phyloP scores from a whole-genome alignment of 2,888 invertebrate genomes.

The Geophilus truncorum region DNA sequence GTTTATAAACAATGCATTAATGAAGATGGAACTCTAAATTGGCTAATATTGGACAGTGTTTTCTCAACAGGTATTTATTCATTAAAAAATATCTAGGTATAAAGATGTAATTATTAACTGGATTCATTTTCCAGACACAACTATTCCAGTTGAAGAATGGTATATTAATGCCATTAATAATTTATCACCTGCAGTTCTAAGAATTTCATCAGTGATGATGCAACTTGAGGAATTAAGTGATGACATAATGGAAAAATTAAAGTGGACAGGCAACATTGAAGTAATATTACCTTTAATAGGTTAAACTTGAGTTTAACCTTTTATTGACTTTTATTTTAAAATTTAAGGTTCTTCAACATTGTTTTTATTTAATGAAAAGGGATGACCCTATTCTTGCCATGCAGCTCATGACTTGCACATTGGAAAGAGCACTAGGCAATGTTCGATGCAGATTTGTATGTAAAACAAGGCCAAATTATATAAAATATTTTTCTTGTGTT shows the following conservation, averaged over 20 bases:
- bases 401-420: neutral
- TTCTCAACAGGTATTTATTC: neutral
- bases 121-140: neutral
- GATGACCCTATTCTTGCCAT: neutral
- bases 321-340: neutral
- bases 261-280: neutral
- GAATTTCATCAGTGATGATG: neutral
- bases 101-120: neutral
- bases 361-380: neutral
- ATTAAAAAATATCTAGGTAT: neutral
- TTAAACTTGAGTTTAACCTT: neutral
- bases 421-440: neutral
- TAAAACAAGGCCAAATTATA: neutral
- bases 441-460: neutral
- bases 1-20: neutral
- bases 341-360: neutral
- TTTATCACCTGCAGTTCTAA: neutral
- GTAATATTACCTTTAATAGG: neutral
- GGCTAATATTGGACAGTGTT: neutral
- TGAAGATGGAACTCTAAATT: neutral
- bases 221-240: neutral
- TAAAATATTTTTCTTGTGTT: neutral
- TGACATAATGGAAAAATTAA: neutral
- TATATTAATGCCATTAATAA: neutral
- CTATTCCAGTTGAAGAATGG: neutral